Evolutionary conservation across 2,797 vertebrate genomes (phyloP), one percentile per base, ranked within the genome.

Genomic region (Sciurus vulgaris): DNA sequence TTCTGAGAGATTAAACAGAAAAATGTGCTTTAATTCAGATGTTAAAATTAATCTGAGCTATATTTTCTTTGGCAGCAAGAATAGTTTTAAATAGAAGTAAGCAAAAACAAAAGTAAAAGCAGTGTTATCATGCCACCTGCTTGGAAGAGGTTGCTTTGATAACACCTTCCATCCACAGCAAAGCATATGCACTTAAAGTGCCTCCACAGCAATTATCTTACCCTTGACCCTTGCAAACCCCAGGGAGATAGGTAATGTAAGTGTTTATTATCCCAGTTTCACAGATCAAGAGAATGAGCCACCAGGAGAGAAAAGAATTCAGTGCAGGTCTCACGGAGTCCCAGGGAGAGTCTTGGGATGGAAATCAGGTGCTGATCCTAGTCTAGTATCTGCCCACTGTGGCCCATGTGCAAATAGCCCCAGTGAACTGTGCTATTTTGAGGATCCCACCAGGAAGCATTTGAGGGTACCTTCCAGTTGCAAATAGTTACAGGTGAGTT

Each of bases 261-360:
- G 77, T 69, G 76, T 91, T 92, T 82, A 69, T 85, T 92, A 49
- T 79, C 67, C 74, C 54, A 61, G 2, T 78, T 93, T 96, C 93
- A 69, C 87, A 86, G 86, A 47, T 82, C 20, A 90, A 38, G 83
- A 90, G 78, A 86, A 91, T 4, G 72, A 96, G 78, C 22, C 44
- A 59, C 33, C 35, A 7, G 35, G 79, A 93, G 92, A 92, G 87
- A 35, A 44, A 69, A 18, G 15, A 38, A 72, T 26, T 89, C 30
- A 33, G 2, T 0, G 18, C 28, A 9, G 30, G 49, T 82, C 67
- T 88, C 56, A 7, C 7, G 0, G 41, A 79, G 83, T 33, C 73
- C 26, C 54, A 35, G 7, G 9, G 72, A 87, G 41, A 82, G 13
- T 41, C 56, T n/a, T 17, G 44, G 78, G 26, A 24, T 12, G 2